Evolutionary conservation across 2,113 vertebrate genomes (phyloP).

Genomic region (Ophiodon elongatus): DNA sequence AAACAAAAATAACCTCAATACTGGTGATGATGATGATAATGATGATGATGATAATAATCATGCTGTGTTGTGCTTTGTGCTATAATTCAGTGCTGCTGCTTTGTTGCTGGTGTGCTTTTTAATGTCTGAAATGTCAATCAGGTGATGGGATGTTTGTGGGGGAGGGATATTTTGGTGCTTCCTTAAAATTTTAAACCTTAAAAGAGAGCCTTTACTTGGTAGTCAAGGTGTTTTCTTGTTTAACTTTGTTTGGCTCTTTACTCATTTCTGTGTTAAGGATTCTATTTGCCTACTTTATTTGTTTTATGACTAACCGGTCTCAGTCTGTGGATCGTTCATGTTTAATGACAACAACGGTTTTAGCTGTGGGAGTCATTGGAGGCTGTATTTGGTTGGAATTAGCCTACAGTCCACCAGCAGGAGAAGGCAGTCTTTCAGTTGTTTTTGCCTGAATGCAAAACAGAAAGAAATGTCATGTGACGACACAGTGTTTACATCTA

Average conservation of each 20-base stretch:
- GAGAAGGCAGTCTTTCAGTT: slow-evolving; percentile 23
- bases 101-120: slow-evolving; percentile 66
- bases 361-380: slow-evolving; percentile 4
- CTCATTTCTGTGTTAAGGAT: slow-evolving; percentile 3
- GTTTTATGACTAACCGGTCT: neutral
- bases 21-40: slow-evolving; percentile 45
- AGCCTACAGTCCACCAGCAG: slow-evolving; percentile 2
- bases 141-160: slow-evolving; percentile 22
- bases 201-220: neutral
- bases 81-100: slow-evolving; percentile 68
- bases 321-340: slow-evolving; percentile 16
- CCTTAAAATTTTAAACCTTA: neutral
- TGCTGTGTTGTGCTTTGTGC: slow-evolving; percentile 70
- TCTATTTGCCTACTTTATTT: slow-evolving; percentile 22
- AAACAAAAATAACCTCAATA: slow-evolving; percentile 51
- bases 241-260: slow-evolving; percentile 28
- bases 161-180: slow-evolving; percentile 1
- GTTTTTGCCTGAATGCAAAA: slow-evolving; percentile 49
- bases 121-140: slow-evolving; percentile 52
- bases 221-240: neutral
- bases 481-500: no score
- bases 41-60: slow-evolving; percentile 61
- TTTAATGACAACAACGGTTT: slow-evolving; percentile 9
- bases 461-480: neutral
- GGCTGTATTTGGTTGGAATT: slow-evolving; percentile 40